A percentile compares a stretch with the other conserved stretches of the same genome.
phyloP scores from a whole-genome alignment of 2,113 vertebrate genomes.

The Salvelinus sp. region DNA sequence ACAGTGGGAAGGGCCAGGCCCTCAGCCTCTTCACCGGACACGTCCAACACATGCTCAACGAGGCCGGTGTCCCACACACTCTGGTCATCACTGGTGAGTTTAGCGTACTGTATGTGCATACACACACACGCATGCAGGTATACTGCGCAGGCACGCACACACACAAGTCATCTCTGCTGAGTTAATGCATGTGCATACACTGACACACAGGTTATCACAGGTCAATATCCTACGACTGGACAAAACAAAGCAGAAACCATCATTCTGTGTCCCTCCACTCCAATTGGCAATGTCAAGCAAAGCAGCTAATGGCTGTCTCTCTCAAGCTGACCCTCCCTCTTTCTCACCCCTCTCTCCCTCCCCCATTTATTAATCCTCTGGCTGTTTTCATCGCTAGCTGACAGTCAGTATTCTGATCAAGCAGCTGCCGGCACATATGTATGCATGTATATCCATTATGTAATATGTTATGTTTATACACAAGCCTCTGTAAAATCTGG shows the following conservation, averaged over 20 bases:
- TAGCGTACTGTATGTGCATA: background rate
- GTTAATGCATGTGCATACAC: background rate
- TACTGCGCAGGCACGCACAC: background rate
- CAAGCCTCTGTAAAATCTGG: slow-evolving; percentile 36
- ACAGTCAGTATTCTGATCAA: slow-evolving; percentile 41
- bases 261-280: background rate
- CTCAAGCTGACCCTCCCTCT: background rate
- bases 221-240: background rate
- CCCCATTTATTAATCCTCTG: slow-evolving; percentile 32
- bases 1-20: slow-evolving; percentile 78
- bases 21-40: slow-evolving; percentile 73
- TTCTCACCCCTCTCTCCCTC: background rate
- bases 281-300: background rate
- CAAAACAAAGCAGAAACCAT: background rate
- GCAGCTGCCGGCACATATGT: slow-evolving; percentile 48
- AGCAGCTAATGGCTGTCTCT: no score
- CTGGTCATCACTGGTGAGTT: slow-evolving; percentile 79
- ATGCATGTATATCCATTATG: slow-evolving; percentile 35
- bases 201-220: no score
- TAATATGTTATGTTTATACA: slow-evolving; percentile 20
- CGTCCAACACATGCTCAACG: slow-evolving; percentile 76
- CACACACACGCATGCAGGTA: background rate
- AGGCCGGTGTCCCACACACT: slow-evolving; percentile 72
- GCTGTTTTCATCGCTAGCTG: slow-evolving; percentile 38
- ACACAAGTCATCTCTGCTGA: background rate